Evolutionary conservation across 2,888 invertebrate species (phyloP).

Genomic region (Lottia scabra): DNA sequence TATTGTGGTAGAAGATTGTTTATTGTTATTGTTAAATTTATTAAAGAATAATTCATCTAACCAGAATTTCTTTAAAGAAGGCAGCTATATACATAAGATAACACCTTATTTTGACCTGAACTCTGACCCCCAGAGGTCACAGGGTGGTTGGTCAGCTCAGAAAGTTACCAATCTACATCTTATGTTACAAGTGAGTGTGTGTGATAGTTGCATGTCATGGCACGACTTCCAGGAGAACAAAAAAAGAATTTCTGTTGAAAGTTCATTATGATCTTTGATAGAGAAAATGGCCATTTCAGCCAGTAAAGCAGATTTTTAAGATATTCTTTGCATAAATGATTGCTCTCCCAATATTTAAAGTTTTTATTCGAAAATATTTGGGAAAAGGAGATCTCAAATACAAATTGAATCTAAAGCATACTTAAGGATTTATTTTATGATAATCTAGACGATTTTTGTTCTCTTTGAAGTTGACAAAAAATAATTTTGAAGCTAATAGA

Average conservation of each 20-base stretch:
- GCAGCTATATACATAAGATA: slow-evolving; percentile 91
- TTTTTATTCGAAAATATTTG: no score
- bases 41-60: slow-evolving; percentile 96
- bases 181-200: slow-evolving; percentile 80
- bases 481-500: background rate
- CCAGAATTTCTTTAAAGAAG: slow-evolving; percentile 98
- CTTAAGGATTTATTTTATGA: no score
- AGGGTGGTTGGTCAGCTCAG: slow-evolving; percentile 87
- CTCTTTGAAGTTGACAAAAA: background rate
- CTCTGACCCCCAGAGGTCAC: slow-evolving; percentile 42
- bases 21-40: slow-evolving; percentile 91
- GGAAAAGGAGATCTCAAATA: no score
- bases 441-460: no score
- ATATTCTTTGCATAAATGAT: no score
- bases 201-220: background rate
- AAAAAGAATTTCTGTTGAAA: background rate
- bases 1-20: slow-evolving; percentile 97
- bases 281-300: no score
- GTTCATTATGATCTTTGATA: no score
- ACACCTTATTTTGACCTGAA: slow-evolving; percentile 82
- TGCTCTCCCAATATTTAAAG: no score
- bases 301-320: no score
- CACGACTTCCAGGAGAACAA: background rate
- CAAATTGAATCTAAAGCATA: no score
- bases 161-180: slow-evolving; percentile 95